Conservation (phyloP, 2,888 invertebrate genomes). For the Automeris io region DNA sequence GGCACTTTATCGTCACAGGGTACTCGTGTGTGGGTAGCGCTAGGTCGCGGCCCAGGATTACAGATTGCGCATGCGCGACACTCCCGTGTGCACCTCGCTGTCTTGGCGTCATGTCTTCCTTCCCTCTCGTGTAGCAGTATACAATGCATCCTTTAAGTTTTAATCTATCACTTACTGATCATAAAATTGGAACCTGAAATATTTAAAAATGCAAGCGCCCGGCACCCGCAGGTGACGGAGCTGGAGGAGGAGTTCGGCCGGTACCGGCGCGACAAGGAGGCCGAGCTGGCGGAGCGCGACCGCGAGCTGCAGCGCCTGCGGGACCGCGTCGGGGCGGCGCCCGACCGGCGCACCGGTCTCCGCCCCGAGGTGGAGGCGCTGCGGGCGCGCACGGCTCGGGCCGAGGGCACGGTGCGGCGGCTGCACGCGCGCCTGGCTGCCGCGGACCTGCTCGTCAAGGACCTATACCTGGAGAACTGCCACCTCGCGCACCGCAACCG, state of each 20-base stretch:
- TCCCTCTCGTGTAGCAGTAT: too few relatives aligned
- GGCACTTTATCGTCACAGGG: too few relatives aligned
- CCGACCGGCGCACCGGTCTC: conserved; percentile 9
- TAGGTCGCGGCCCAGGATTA: too few relatives aligned
- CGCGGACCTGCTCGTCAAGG: conserved; percentile 87
- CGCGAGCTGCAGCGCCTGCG: conserved; percentile 13
- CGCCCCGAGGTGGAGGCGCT: conserved; percentile 50
- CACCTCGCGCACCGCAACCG: conserved; percentile 68
- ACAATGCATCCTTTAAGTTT: too few relatives aligned
- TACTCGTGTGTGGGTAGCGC: too few relatives aligned
- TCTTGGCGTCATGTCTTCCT: too few relatives aligned
- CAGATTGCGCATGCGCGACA: too few relatives aligned
- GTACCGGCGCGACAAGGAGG: conserved; percentile 20
- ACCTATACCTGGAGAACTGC: conserved; percentile 90
- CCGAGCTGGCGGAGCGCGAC: conserved; percentile 21
- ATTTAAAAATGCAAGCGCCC: too few relatives aligned
- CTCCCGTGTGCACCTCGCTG: too few relatives aligned
- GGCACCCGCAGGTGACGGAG: conserved; percentile 65
- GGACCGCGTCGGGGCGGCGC: conserved; percentile 16
- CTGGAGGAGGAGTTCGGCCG: conserved; percentile 24
- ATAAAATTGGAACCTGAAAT: too few relatives aligned
- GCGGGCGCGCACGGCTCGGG: conserved; percentile 65
- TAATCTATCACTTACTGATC: too few relatives aligned
- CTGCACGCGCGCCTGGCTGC: conserved; percentile 80
- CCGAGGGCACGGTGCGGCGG: conserved; percentile 54